Base-by-base conservation (phyloP, 2,888 invertebrate species). In the Craniophora ligustri region DNA sequence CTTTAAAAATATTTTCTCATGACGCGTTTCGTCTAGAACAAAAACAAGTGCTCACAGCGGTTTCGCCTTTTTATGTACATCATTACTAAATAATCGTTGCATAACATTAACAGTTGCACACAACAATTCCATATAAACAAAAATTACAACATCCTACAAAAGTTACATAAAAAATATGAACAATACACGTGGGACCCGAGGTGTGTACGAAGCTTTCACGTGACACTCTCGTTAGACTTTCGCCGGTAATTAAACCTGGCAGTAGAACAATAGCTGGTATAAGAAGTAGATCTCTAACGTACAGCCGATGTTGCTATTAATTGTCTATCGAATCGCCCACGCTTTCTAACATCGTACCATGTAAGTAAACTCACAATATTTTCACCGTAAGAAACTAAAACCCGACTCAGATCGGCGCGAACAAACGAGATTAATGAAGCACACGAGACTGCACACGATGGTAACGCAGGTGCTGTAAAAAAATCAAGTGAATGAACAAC, bases 171-270 rank as follows among this genome's bases (percentile, higher is more conserved):
- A 85, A 84, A 80, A 54, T 72, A 78, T 78, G 71, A 67, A 81
- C 80, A 81, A 81, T 82, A 78, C 82, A 80, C 85, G 82, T 84
- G 86, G 82, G 82, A 84, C 71, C 75, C 69, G 73, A 64, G 75
- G 77, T 78, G 78, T 80, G 79, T 81, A 81, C 78, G 69, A 76
- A 82, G 89, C 88, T 91, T 91, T 91, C 90, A 81, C 89, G 85
- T 75, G 75, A 79, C 82, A 84, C 87, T 87, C 89, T 88, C 87
- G 87, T 87, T 87, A 87, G 84, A 92, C 92, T 92, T 92, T 92
- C 92, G 88, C 92, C 87, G 71, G 85, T 92, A 92, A 92, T 92
- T 92, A 92, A 88, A 87, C 82, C 75, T 80, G 78, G 81, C 85
- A 79, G 82, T 87, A 82, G 87, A 92, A 92, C 92, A 92, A 92